These are phyloP conservation scores for Pitangus sulphuratus DNA, from an alignment of 2,797 vertebrate species.

Conservation along the genomic window DNA sequence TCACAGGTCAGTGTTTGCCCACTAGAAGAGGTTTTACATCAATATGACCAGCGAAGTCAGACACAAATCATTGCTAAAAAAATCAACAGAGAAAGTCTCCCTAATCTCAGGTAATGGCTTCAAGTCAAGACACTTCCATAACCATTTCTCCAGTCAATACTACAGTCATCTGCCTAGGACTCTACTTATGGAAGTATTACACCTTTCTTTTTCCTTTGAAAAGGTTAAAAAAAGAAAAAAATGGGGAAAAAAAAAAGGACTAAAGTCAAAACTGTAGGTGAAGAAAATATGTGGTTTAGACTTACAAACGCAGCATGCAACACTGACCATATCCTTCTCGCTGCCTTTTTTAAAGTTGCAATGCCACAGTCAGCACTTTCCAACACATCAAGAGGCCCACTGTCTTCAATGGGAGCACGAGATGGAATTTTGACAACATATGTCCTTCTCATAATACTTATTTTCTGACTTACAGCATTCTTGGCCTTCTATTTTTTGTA, in stretches of 20 bases:
- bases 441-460: not conserved
- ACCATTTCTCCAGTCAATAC: not conserved
- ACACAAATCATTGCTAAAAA: not conserved
- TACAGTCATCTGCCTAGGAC: not conserved
- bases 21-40: not conserved
- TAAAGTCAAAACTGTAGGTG: not conserved
- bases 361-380: not conserved
- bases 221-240: not conserved
- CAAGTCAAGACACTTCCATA: not conserved
- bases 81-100: not conserved
- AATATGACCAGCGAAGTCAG: not conserved
- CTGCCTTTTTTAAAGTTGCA: not conserved
- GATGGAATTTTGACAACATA: not conserved
- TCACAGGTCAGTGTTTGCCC: not conserved
- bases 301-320: not conserved
- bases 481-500: not conserved
- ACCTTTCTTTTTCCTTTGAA: not conserved
- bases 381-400: rapidly evolving
- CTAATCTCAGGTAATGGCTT: not conserved
- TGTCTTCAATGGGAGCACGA: not conserved
- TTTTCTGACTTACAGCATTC: not conserved
- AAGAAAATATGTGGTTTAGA: not conserved
- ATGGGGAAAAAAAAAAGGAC: not conserved
- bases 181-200: not conserved
- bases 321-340: not conserved